A percentile compares a stretch with the other conserved stretches of the same genome.
Evolutionary conservation across 2,113 vertebrate species (phyloP).

Genomic region (Nothobranchius furzeri): DNA sequence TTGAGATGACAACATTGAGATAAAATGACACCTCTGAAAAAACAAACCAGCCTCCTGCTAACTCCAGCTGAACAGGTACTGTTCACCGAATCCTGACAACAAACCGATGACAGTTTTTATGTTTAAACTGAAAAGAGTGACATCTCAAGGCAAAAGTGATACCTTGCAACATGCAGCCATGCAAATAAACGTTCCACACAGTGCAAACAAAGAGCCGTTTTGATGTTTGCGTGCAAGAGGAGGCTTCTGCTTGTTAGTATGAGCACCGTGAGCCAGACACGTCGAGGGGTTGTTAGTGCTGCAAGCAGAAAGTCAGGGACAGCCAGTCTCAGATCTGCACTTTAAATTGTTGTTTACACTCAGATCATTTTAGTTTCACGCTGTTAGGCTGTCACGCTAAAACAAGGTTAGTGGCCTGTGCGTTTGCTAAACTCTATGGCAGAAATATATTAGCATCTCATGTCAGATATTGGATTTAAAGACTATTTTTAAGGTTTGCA

Average conservation of each 20-base stretch:
- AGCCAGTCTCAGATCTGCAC: constrained; percentile 42
- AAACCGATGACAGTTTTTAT: constrained; percentile 33
- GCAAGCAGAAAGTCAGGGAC: constrained; percentile 57
- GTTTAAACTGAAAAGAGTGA: constrained; percentile 51
- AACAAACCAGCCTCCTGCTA: constrained; percentile 26
- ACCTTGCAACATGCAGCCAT: constrained; percentile 69
- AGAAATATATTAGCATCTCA: no score
- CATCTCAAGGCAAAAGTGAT: constrained; percentile 74
- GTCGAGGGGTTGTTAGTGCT: constrained; percentile 66
- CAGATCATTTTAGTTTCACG: constrained; percentile 40
- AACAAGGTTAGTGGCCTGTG: constrained; percentile 20
- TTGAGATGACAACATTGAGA: constrained; percentile 40
- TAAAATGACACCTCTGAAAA: constrained; percentile 41
- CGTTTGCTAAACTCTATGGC: constrained; percentile 13
- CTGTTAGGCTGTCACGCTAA: constrained; percentile 30
- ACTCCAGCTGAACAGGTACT: constrained; percentile 37
- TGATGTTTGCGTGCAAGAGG: constrained; percentile 24
- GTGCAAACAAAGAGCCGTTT: constrained; percentile 24
- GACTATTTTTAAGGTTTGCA: background rate
- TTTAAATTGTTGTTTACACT: constrained; percentile 32
- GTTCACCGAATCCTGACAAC: constrained; percentile 23
- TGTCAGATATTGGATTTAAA: background rate
- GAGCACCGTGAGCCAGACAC: constrained; percentile 60
- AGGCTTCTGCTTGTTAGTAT: constrained; percentile 62
- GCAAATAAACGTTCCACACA: constrained; percentile 45